Base-by-base conservation (phyloP, 64 coral and sea anemone genomes). In the Actinia tenebrosa region DNA sequence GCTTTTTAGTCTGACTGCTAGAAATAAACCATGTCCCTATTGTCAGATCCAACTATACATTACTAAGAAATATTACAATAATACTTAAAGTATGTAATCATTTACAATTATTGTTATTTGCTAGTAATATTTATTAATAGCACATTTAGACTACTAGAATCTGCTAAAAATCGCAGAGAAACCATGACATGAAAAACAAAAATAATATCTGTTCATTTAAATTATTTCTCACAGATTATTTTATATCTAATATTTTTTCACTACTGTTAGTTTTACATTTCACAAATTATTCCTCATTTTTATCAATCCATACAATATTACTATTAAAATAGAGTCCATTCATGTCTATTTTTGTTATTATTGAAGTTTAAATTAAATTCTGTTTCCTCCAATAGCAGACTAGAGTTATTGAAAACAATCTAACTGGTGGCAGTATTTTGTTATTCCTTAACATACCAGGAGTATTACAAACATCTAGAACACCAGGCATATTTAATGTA, bases 401-500 rank as follows among this genome's bases (percentile, higher is more conserved):
- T 14, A 75, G 69, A 75, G 1, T 75, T 30, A 13, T 42, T 75
- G 27, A 75, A 75, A 75, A 75, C 69, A 75, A 27, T 30, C 0
- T 22, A 20, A 53, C 79, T 81, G 79, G 79, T 81, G 79, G 79
- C 79, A 81, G 10, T 81, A 4, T 7, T 81, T 81, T 81, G 45
- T 50, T 81, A 81, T 81, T 81, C 79, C 14, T 50, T 47, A 79
- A 50, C 19, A 45, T 50, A 81, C 45, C 79, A 80, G 45, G 79
- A 53, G 45, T 80, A 26, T 80, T 80, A 80, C 45, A 80, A 53
- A 80, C 44, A 80, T 8, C 18, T 53, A 7, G 2, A 47, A 52
- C 79, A 80, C 79, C 79, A 80, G 85, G 72, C 10, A 45, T 46
- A 63, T 20, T 71, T 90, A 86, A 91, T 86, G 11, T 86, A 91